Evolutionary conservation across 2,797 vertebrate species (phyloP).

Genomic region (Cheirogaleus major): DNA sequence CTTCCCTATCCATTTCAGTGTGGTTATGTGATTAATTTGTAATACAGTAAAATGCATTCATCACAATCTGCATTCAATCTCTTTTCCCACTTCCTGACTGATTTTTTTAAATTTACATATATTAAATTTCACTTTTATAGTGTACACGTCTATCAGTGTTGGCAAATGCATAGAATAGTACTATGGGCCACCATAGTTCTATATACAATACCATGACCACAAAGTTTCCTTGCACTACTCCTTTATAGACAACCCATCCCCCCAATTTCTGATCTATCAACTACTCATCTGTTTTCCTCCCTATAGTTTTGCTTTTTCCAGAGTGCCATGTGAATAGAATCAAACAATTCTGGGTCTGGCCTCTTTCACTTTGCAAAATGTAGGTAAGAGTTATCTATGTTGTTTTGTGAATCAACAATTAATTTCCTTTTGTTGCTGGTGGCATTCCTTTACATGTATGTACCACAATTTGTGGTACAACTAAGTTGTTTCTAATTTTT

Average conservation of each 20-base stretch:
- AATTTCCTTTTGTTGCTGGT: background rate
- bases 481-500: background rate
- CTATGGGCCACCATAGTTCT: background rate
- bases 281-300: background rate
- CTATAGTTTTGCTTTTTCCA: background rate
- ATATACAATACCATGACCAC: background rate
- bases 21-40: background rate
- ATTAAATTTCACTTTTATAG: slow-evolving; percentile 32
- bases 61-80: background rate
- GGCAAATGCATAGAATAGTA: background rate
- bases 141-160: background rate
- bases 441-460: background rate
- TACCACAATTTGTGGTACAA: background rate
- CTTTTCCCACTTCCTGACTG: background rate
- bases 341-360: background rate
- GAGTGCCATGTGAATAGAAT: background rate
- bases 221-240: too few relatives aligned
- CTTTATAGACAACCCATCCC: background rate
- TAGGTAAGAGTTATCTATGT: background rate
- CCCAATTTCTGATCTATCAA: background rate
- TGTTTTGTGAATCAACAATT: background rate
- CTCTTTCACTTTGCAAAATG: slow-evolving; percentile 19
- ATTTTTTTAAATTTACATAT: background rate
- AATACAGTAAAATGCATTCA: background rate
- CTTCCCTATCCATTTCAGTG: background rate